A percentile compares a stretch with the other conserved stretches of the same genome.
Conservation (phyloP, 2,797 vertebrate genomes). For the Fistularia tabacaria region DNA sequence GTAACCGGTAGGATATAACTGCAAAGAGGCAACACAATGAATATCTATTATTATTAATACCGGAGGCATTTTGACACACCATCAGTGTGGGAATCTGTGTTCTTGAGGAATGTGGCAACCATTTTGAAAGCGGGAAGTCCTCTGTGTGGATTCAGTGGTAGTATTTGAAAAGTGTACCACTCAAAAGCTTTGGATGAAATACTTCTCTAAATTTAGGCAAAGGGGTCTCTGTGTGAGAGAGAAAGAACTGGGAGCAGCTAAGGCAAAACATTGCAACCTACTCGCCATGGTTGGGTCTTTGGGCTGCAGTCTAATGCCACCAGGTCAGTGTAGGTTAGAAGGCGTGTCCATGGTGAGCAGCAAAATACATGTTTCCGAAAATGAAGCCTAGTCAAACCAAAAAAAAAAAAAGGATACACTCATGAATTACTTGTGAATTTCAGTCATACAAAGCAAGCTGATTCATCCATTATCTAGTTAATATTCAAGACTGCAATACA, state of each 20-base stretch:
- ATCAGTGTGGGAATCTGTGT: conserved; percentile 37
- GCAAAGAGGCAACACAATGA: conserved; percentile 37
- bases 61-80: conserved; percentile 38
- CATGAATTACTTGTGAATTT: conserved; percentile 22
- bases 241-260: conserved; percentile 33
- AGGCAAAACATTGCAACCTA: conserved; percentile 49
- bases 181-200: not conserved
- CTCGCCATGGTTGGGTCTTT: conserved; percentile 56
- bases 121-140: conserved; percentile 17
- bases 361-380: conserved; percentile 39
- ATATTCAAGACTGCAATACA: conserved; percentile 50
- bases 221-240: conserved; percentile 39
- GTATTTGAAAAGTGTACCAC: no score
- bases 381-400: conserved; percentile 18
- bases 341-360: conserved; percentile 51
- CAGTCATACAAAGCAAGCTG: conserved; percentile 38
- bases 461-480: conserved; percentile 48
- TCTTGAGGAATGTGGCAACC: conserved; percentile 48
- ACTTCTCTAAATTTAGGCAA: conserved; percentile 28
- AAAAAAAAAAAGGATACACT: conserved; percentile 25
- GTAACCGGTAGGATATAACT: conserved; percentile 22
- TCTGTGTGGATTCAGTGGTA: no score
- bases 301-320: conserved; percentile 67
- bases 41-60: conserved; percentile 13
- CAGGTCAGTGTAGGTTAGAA: conserved; percentile 49